Evolutionary conservation across 1,140 invertebrate genomes (phyloP).

Genomic region (Planococcus citri): DNA sequence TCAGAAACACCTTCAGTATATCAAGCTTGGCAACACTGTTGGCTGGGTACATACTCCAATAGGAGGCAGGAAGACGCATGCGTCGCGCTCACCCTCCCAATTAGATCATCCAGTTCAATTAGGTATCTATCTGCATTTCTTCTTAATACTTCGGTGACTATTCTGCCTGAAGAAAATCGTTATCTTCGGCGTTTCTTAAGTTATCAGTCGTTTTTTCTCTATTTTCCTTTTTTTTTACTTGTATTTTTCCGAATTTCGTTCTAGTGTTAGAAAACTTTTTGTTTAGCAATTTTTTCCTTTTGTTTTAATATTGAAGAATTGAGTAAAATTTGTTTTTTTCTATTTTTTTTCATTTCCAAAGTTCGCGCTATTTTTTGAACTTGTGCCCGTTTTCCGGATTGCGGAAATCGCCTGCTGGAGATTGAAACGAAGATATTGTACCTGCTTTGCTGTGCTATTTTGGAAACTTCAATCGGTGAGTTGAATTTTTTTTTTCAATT

Average conservation of each 20-base stretch:
- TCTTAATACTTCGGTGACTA: neutral
- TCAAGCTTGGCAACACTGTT: neutral
- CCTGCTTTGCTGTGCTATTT: neutral
- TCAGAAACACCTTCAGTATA: neutral
- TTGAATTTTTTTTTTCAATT: constrained; percentile 1
- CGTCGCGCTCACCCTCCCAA: neutral
- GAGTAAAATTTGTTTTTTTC: neutral
- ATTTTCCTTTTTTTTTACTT: neutral
- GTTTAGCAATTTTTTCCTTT: no score
- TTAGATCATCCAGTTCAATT: constrained; percentile 3
- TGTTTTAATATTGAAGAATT: neutral
- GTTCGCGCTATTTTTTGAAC: constrained; percentile 1
- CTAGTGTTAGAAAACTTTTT: no score
- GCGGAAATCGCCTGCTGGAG: neutral
- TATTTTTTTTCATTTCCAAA: neutral
- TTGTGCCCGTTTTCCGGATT: neutral
- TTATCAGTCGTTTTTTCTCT: neutral
- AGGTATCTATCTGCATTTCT: neutral
- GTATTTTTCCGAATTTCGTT: neutral
- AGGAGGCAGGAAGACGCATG: neutral
- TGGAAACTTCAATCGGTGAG: neutral
- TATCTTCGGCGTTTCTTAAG: constrained; percentile 1
- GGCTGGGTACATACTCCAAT: neutral
- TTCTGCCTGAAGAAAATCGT: neutral
- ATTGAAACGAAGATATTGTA: neutral